phyloP scores from a whole-genome alignment of 2,113 vertebrate genomes.

The Heloderma charlesbogerti region DNA sequence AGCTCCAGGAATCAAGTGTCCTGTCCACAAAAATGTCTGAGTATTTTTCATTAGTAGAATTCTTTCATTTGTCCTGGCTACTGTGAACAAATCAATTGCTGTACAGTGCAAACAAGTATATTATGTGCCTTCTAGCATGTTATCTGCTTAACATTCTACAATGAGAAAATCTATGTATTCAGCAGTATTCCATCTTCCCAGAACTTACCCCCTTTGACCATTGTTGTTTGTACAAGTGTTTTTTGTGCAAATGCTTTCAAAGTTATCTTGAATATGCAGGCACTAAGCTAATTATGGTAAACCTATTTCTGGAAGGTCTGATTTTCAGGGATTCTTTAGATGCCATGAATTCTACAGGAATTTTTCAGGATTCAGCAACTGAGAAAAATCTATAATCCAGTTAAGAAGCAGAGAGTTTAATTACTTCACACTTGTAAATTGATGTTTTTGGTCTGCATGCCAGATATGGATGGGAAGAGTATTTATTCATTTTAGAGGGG shows the following conservation, averaged over 20 bases:
- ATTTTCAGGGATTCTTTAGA: conserved; percentile 23
- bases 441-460: conserved; percentile 33
- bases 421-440: conserved; percentile 36
- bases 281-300: conserved; percentile 8
- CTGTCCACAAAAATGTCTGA: conserved; percentile 21
- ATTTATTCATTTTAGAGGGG: conserved; percentile 20
- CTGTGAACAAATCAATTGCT: neutral
- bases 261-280: conserved; percentile 15
- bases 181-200: conserved; percentile 31
- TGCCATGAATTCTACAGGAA: conserved; percentile 29
- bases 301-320: conserved; percentile 4
- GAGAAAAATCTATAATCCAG: conserved; percentile 52
- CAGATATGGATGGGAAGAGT: conserved; percentile 35
- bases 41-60: conserved; percentile 2
- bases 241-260: conserved; percentile 24
- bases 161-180: neutral
- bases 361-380: conserved; percentile 43
- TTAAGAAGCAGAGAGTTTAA: conserved; percentile 53
- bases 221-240: conserved; percentile 32
- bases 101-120: neutral
- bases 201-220: conserved; percentile 6
- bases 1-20: conserved; percentile 15
- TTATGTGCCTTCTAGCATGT: neutral
- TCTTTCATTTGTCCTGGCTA: conserved; percentile 32
- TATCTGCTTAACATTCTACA: conserved; percentile 13